Base-by-base conservation (phyloP, 2,888 invertebrate species). In the Pseudococcus jackbeardsleyi region DNA sequence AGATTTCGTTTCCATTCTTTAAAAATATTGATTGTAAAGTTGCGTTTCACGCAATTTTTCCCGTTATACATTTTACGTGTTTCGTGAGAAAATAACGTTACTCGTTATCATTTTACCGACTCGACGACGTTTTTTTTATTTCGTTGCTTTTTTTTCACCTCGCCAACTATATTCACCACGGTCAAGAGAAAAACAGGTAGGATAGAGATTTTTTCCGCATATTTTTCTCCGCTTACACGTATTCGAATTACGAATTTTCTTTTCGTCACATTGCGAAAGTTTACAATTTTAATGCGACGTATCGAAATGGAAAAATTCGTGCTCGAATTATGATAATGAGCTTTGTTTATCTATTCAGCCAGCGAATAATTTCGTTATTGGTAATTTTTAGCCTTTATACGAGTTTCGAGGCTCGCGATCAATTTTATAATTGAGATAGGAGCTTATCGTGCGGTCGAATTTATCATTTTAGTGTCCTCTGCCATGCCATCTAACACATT, bases 1-100 rank as follows among this genome's bases (percentile, higher is more conserved):
- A 77, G 77, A 77, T 77, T 33, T 77, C 77, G 77, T 77, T 26
- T 33, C 39, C 77, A 77, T 77, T 77, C 77, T 77, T 77, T 77
- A 39, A 77, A 77, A 77, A 77, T 77, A 77, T 77, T 39, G 77
- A 77, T 77, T 77, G 77, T 42, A 17, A 17, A 77, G 77, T 77
- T 33, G 77, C 77, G 77, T 77, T 77, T 77, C 77, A 77, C 77
- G 77, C 77, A 77, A 77, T 77, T 77, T 77, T 77, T 77, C 77
- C 77, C 77, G 39, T 68, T 68, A 68, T 68, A 68, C 68, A 4
- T 68, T 68, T 68, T 26, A 68, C 68, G 68, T 26, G 68, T 68
- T 68, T 68, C 68, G 68, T 26, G 26, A 77, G 39, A 77, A 77
- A 77, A 77, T 77, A 77, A 77, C 77, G 77, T 77, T 17, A 39